phyloP scores from a whole-genome alignment of 2,797 vertebrate genomes.

The Chiloscyllium punctatum region DNA sequence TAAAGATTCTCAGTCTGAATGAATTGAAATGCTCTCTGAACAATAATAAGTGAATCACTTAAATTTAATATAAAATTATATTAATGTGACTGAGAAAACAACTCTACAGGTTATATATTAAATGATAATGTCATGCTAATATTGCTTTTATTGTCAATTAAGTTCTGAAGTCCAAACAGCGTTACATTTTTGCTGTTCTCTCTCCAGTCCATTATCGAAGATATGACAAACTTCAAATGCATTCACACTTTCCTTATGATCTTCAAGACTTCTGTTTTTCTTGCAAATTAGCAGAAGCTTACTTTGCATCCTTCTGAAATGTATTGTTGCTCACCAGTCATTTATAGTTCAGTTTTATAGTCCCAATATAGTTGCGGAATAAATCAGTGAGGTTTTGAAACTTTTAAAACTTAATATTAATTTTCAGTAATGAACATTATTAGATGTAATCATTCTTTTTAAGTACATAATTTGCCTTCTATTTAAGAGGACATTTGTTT shows the following conservation, averaged over 20 bases:
- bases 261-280: too few species aligned
- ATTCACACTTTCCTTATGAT: background rate
- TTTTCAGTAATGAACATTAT: background rate
- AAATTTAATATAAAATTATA: background rate
- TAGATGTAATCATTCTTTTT: background rate
- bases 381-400: background rate
- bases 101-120: background rate
- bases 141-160: background rate
- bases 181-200: background rate
- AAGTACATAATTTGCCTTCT: too few species aligned
- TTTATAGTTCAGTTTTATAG: background rate
- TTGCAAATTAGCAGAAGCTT: background rate
- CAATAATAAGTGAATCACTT: background rate
- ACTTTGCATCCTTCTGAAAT: background rate
- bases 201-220: background rate
- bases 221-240: background rate
- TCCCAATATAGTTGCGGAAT: background rate
- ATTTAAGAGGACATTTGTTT: constrained; percentile 1
- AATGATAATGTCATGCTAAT: background rate
- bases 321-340: background rate
- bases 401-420: background rate
- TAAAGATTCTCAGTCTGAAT: background rate
- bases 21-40: background rate
- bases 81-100: background rate
- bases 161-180: background rate